Conservation (phyloP, 2,797 vertebrate species). For the Phataginus tricuspis region DNA sequence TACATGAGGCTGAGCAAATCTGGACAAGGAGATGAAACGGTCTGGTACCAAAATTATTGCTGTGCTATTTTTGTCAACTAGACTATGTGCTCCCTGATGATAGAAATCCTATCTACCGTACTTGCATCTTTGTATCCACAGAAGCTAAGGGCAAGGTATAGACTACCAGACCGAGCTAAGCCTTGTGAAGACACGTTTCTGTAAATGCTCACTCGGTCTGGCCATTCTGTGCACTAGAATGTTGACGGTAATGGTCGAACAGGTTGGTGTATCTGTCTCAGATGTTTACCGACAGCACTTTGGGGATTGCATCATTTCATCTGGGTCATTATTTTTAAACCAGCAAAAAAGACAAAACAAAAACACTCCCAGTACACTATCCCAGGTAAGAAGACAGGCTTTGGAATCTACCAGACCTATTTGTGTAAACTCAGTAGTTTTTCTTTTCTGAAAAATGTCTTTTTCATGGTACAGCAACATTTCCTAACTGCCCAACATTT, state of each 20-base stretch:
- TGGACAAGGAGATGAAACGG: neutral
- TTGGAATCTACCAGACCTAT: neutral
- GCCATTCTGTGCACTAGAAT: neutral
- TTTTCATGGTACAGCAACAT: too few species aligned
- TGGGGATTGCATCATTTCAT: neutral
- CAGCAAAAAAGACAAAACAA: neutral
- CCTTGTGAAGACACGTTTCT: neutral
- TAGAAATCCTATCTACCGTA: neutral
- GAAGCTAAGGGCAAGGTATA: neutral
- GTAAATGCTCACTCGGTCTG: neutral
- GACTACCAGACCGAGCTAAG: neutral
- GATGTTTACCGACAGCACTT: neutral
- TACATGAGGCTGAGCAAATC: neutral
- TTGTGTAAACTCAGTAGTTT: neutral
- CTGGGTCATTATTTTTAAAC: conserved; percentile 15
- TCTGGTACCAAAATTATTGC: neutral
- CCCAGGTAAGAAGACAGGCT: neutral
- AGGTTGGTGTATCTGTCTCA: neutral
- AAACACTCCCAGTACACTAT: neutral
- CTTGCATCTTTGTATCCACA: neutral
- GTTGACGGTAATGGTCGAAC: neutral
- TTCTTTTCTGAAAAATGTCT: conserved; percentile 11
- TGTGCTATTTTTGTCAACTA: neutral
- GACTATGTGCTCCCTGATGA: neutral
- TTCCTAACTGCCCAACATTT: too few species aligned